Evolutionary conservation across 2,113 vertebrate species (phyloP), one percentile per base, ranked within the genome.

Genomic region (Lophotis ruficrista): DNA sequence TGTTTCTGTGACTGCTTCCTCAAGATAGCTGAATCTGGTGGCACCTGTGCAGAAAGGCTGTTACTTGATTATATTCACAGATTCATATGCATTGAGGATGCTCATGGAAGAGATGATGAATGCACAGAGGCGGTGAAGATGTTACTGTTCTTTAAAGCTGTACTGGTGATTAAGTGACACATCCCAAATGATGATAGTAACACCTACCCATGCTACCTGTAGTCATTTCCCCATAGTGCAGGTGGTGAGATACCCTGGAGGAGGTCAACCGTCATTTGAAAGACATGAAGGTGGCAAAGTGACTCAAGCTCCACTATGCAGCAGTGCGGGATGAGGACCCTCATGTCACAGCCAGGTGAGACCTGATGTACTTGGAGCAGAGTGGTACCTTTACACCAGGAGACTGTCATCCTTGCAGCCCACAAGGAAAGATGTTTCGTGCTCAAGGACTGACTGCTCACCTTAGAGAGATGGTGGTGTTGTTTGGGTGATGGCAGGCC

Each of bases 251-350:
- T 38, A 38, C 7, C 12, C 14, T 24, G 24, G 14, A 57, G 37
- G 18, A 62, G 11, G 27, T 31, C 16, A 53, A 14, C 20, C 7
- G 6, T 35, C 43, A 50, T 28, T 31, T 73, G 45, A 58, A 80
- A 69, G 14, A 12, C 8, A 21, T 37, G 27, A 75, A n/a, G 5
- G 3, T 2, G 14, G 21, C 7, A 41, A 86, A 87, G 17, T 53
- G 20, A 37, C 65, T 68, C 58, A 72, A 30, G 7, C 6, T 71
- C 9, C 47, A 35, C 37, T 23, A 22, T 16, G 20, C n/a, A n/a
- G 9, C 1, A 0, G 2, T 48, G 30, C 16, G 58, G 33, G n/a
- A 80, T 76, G 27, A 75, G n/a, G 14, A 47, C 20, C 5, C 3
- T 77, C 14, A 43, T 79, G 7, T 64, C 31, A 70, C 24, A 54